Conservation (phyloP, 1,140 invertebrate genomes). For the Chionoecetes opilio region DNA sequence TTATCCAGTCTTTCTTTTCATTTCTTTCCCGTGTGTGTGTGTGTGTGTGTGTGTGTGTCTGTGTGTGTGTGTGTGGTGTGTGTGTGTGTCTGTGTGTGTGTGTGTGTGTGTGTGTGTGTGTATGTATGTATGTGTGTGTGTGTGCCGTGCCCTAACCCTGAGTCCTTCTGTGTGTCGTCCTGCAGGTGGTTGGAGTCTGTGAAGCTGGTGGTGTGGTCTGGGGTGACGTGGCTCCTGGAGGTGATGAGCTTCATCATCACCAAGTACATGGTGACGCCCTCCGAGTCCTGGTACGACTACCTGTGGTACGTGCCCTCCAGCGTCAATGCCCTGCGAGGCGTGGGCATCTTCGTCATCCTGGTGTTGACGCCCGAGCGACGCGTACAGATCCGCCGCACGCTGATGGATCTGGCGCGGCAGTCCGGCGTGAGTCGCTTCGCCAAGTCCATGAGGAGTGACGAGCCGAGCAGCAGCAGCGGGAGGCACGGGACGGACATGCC, state of each 20-base stretch:
- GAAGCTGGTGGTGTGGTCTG: constrained; percentile 80
- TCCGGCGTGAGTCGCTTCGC: not conserved
- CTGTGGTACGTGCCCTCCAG: constrained; percentile 79
- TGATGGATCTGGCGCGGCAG: constrained; percentile 44
- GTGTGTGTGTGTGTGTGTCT: constrained; percentile 23
- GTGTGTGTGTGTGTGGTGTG: constrained; percentile 33
- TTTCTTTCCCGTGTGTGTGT: too few species aligned
- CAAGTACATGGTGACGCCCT: constrained; percentile 59
- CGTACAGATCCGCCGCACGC: constrained; percentile 54
- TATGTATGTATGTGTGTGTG: too few species aligned
- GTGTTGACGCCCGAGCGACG: constrained; percentile 75
- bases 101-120: too few species aligned
- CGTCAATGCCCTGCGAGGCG: constrained; percentile 77
- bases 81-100: too few species aligned
- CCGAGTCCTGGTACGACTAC: constrained; percentile 80
- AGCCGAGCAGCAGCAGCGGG: not conserved
- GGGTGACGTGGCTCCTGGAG: constrained; percentile 79
- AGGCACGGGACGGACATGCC: not conserved
- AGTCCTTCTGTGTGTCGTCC: not conserved
- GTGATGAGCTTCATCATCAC: constrained; percentile 74
- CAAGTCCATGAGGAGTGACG: not conserved
- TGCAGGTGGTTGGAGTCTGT: constrained; percentile 79
- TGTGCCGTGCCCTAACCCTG: too few species aligned
- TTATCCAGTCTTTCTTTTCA: too few species aligned
- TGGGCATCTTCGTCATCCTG: constrained; percentile 79